Percentiles rank a stretch among this genome's conserved stretches.
Conservation (phyloP, 1,140 invertebrate genomes). For the Drosophila cardini region DNA sequence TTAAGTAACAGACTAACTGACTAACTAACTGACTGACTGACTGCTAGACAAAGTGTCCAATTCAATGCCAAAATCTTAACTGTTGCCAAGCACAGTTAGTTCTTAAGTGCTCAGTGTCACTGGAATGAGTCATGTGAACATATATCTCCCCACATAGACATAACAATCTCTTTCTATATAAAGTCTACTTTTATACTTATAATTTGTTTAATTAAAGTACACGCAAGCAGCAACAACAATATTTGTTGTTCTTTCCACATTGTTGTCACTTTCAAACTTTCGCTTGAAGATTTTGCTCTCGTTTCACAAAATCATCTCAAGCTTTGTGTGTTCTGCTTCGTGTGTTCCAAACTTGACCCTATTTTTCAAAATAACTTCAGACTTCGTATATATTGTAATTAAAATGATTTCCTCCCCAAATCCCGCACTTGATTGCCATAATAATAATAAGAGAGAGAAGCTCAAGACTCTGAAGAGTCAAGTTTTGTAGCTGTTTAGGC, state of each 20-base stretch:
- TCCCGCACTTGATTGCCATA: constrained; percentile 70
- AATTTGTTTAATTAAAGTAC: constrained; percentile 23
- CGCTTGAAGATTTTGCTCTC: constrained; percentile 52
- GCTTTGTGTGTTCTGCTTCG: constrained; percentile 37
- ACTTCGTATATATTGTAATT: constrained; percentile 61
- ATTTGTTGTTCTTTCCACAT: constrained; percentile 11
- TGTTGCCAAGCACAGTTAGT: constrained; percentile 35
- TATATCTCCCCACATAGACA: neutral
- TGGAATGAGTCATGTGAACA: constrained; percentile 1
- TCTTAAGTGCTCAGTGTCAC: constrained; percentile 31
- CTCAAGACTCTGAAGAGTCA: constrained; percentile 6
- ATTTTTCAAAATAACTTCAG: constrained; percentile 25
- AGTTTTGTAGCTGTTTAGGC: constrained; percentile 61
- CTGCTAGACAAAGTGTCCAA: constrained; percentile 42
- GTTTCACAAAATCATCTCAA: constrained; percentile 44
- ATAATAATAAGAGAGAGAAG: constrained; percentile 24
- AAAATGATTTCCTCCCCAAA: constrained; percentile 54
- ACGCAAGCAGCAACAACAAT: constrained; percentile 13
- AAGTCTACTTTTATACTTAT: neutral
- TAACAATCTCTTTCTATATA: neutral
- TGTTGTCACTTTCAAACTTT: constrained; percentile 78
- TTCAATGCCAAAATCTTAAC: constrained; percentile 42
- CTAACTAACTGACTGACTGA: neutral
- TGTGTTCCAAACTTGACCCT: constrained; percentile 49
- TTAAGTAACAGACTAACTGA: neutral